Conservation (phyloP, 1,140 invertebrate species). For the Medauroidea extradentata region DNA sequence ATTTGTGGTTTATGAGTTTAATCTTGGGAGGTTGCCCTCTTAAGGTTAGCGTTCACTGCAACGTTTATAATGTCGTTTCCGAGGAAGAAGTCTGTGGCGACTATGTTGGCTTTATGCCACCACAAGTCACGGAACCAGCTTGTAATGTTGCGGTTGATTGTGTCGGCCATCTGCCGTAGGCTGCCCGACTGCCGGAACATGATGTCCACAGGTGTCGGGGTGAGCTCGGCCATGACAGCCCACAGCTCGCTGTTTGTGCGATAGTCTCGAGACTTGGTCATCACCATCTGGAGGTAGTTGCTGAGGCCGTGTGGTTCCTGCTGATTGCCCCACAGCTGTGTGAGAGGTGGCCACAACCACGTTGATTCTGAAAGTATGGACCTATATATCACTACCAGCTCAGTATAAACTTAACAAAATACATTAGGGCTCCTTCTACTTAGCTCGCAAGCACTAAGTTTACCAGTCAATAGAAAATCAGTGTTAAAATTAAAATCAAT, state of each 20-base stretch:
- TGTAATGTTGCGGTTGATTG: slow-evolving; percentile 63
- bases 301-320: slow-evolving; percentile 48
- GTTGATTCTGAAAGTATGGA: slow-evolving; percentile 49
- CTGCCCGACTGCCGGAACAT: slow-evolving; percentile 56
- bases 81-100: slow-evolving; percentile 74
- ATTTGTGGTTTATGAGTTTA: too few species aligned
- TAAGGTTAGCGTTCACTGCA: slow-evolving; percentile 55
- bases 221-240: slow-evolving; percentile 78
- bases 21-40: not conserved
- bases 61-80: slow-evolving; percentile 69
- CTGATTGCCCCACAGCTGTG: slow-evolving; percentile 64
- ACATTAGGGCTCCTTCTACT: too few species aligned
- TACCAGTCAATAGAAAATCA: too few species aligned
- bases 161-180: slow-evolving; percentile 62
- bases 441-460: too few species aligned
- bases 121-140: slow-evolving; percentile 58
- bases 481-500: too few species aligned
- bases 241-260: slow-evolving; percentile 50
- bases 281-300: slow-evolving; percentile 50
- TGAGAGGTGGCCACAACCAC: slow-evolving; percentile 67
- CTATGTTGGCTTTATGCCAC: slow-evolving; percentile 63
- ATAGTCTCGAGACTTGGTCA: slow-evolving; percentile 38
- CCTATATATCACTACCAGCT: too few species aligned
- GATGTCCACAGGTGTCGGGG: slow-evolving; percentile 63
- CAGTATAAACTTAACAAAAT: too few species aligned